Evolutionary conservation across 2,888 invertebrate species (phyloP), one percentile per base, ranked within the genome.

Genomic region (Dynastes maya): DNA sequence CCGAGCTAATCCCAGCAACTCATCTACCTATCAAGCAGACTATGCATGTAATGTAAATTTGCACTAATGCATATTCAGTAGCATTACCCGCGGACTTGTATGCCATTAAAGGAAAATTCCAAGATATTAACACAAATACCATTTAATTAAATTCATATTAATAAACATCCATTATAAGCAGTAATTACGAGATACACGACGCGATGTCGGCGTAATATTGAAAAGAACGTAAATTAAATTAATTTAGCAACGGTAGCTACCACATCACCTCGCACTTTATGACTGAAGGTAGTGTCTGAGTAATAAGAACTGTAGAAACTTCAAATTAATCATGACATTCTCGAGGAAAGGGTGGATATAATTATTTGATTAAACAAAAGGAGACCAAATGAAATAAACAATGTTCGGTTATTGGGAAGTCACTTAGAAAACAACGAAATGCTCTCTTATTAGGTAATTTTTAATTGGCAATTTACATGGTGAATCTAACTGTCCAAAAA

Each of bases 131-230:
- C 67, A 67, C 45, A 67, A 67, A 67, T 67, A 16, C 67, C 40
- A 45, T 67, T 67, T 67, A 67, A 67, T 67, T 67, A 67, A 67
- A 67, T 67, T 67, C 67, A 67, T 67, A 67, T 67, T 67, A 67
- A 49, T 67, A 45, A 67, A 67, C 67, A 45, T 40, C 45, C 8
- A 67, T 40, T 67, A 67, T 40, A 40, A 1, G 40, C 8, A 22
- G 67, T 16, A 67, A 45, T 67, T 67, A 45, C 22, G 16, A 29
- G 27, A 4, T 64, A 64, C 64, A 64, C 8, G 67, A n/a, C 40
- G n/a, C 3, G 67, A 16, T n/a, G n/a, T 53, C n/a, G 53, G 16
- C 16, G 13, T 45, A 67, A 37, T n/a, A 67, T 64, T 2, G n/a
- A 64, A n/a, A 32, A 11, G 37, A 11, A 13, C 6, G 64, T n/a